Evolutionary conservation across 2,797 vertebrate genomes (phyloP).

Genomic region (Ctenosaura bakeri): DNA sequence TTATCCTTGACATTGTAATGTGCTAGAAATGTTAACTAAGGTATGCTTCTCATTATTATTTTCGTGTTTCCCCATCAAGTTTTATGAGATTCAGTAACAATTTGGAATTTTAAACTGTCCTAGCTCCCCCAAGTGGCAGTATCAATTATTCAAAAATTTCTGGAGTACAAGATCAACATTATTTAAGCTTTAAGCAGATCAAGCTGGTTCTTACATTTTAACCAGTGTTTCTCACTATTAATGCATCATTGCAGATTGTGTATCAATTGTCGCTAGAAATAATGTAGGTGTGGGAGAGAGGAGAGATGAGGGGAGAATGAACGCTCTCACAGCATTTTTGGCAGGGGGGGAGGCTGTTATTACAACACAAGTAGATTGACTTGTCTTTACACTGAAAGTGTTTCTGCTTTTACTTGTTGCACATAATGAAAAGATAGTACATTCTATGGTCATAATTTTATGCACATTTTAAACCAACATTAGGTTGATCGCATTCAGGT

Average conservation of each 20-base stretch:
- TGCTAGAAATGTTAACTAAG: constrained; percentile 17
- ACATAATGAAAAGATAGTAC: not conserved
- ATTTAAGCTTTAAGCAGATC: not conserved
- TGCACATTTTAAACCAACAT: not conserved
- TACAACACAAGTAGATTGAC: not conserved
- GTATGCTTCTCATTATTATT: not conserved
- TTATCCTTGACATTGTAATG: constrained; percentile 25
- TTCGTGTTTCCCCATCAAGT: not conserved
- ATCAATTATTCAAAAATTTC: not conserved
- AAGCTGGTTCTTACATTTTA: not conserved
- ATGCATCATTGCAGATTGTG: not conserved
- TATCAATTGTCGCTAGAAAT: not conserved
- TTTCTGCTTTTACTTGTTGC: not conserved
- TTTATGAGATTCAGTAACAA: not conserved
- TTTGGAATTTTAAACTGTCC: not conserved
- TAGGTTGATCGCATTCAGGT: not conserved
- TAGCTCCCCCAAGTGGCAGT: constrained; percentile 60
- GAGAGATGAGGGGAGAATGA: not conserved
- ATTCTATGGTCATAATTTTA: not conserved
- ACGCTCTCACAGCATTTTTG: not conserved
- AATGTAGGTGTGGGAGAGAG: not conserved
- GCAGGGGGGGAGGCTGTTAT: not conserved
- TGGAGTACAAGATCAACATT: not conserved
- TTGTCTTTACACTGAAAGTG: not conserved
- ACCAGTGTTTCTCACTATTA: constrained; percentile 13